These are phyloP conservation scores for Vanessa cardui DNA, from an alignment of 2,888 invertebrate species.

Conservation along the genomic window DNA sequence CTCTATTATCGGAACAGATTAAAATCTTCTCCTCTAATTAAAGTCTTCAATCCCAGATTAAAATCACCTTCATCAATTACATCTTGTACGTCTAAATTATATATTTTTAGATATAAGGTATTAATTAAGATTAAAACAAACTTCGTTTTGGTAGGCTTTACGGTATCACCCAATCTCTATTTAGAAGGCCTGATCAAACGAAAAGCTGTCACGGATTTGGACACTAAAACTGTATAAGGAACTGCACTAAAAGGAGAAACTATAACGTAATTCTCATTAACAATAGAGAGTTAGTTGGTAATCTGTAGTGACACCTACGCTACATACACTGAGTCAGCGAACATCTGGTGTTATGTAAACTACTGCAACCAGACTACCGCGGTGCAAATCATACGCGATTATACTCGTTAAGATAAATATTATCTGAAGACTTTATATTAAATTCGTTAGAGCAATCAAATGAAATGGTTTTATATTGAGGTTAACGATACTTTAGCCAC, in stretches of 20 bases:
- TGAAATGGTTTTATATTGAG: background rate
- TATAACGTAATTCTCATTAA: slow-evolving; percentile 20
- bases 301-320: slow-evolving; percentile 55
- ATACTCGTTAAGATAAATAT: slow-evolving; percentile 12
- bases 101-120: no score
- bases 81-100: no score
- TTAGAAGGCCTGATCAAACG: no score
- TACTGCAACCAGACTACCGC: slow-evolving; percentile 45
- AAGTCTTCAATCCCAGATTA: no score
- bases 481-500: background rate
- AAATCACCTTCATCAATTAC: no score
- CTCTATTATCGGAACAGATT: background rate
- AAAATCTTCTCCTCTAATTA: no score
- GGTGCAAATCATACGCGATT: slow-evolving; percentile 51
- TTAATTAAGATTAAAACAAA: no score
- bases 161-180: no score
- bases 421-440: slow-evolving; percentile 5
- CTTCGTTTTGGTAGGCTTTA: no score
- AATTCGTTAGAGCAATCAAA: slow-evolving; percentile 2
- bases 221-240: background rate
- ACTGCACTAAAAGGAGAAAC: slow-evolving; percentile 12
- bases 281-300: slow-evolving; percentile 25
- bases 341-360: slow-evolving; percentile 65
- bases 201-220: no score
- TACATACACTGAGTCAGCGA: slow-evolving; percentile 60